phyloP scores from a whole-genome alignment of 2,888 invertebrate genomes.

The Hydriomena furcata region DNA sequence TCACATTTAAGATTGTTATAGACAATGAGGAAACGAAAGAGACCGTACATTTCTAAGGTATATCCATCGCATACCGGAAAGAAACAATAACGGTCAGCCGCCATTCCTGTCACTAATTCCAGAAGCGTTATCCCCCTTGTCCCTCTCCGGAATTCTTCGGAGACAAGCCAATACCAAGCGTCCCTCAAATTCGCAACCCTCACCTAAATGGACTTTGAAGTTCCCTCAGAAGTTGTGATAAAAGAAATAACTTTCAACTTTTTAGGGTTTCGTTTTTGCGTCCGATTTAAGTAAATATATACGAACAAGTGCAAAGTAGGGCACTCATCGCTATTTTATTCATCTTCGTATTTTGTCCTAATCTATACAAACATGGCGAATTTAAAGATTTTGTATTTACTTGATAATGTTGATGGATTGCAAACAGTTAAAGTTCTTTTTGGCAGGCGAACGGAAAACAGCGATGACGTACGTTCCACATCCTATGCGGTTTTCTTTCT shows the following conservation, averaged over 20 bases:
- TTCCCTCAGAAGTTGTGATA: conserved; percentile 12
- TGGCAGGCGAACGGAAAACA: too few species aligned
- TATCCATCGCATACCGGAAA: conserved; percentile 33
- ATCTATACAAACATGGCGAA: too few species aligned
- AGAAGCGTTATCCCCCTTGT: conserved; percentile 25
- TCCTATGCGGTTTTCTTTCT: too few species aligned
- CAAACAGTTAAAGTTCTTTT: too few species aligned
- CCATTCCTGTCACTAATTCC: conserved; percentile 21
- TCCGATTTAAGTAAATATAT: not conserved
- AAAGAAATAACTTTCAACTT: not conserved
- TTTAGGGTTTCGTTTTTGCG: not conserved
- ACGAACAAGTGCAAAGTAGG: too few species aligned
- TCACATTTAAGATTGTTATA: too few species aligned
- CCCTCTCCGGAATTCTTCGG: conserved; percentile 31
- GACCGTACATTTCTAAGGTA: conserved; percentile 30
- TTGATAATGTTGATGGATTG: too few species aligned
- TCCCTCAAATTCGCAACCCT: conserved; percentile 26
- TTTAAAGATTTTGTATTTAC: too few species aligned
- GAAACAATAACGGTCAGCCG: conserved; percentile 34
- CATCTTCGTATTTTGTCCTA: too few species aligned
- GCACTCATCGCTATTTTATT: too few species aligned
- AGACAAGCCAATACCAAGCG: conserved; percentile 25
- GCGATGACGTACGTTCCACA: too few species aligned
- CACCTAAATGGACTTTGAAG: conserved; percentile 29
- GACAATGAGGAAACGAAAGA: conserved; percentile 16